Evolutionary conservation across 2,888 invertebrate genomes (phyloP).

Genomic region (Cantharis flavilabris): DNA sequence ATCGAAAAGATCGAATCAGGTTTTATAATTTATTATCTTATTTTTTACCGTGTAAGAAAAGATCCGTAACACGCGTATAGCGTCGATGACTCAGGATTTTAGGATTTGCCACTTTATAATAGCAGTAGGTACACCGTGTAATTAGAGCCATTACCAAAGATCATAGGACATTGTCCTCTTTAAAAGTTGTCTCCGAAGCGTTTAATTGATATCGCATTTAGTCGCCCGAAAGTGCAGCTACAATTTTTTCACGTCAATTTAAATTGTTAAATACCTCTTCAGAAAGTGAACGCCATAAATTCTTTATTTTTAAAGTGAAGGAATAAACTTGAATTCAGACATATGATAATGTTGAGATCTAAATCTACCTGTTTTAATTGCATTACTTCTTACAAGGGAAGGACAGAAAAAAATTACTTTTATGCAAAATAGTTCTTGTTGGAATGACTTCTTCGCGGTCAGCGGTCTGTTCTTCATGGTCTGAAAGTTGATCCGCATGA

Average conservation of each 20-base stretch:
- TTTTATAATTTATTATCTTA: too few relatives aligned
- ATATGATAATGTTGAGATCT: not conserved
- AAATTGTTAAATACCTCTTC: not conserved
- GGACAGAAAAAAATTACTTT: not conserved
- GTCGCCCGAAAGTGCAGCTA: not conserved
- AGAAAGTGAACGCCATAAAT: not conserved
- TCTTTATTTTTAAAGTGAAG: not conserved
- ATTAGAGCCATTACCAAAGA: not conserved
- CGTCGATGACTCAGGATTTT: not conserved
- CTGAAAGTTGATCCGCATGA: slow-evolving; percentile 20
- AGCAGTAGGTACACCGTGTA: not conserved
- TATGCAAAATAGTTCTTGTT: slow-evolving; percentile 4
- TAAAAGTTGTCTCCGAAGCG: not conserved
- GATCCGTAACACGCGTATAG: not conserved
- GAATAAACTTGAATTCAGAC: not conserved
- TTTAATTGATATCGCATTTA: not conserved
- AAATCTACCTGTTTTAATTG: not conserved
- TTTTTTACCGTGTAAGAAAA: not conserved
- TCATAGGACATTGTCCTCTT: not conserved
- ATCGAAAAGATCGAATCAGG: not conserved
- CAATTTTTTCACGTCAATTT: not conserved
- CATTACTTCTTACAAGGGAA: not conserved
- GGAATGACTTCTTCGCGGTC: slow-evolving; percentile 17
- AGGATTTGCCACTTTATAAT: not conserved
- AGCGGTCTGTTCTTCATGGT: slow-evolving; percentile 27